Evolutionary conservation across 2,113 vertebrate genomes (phyloP).

Genomic region (Phalacrocorax carbo): DNA sequence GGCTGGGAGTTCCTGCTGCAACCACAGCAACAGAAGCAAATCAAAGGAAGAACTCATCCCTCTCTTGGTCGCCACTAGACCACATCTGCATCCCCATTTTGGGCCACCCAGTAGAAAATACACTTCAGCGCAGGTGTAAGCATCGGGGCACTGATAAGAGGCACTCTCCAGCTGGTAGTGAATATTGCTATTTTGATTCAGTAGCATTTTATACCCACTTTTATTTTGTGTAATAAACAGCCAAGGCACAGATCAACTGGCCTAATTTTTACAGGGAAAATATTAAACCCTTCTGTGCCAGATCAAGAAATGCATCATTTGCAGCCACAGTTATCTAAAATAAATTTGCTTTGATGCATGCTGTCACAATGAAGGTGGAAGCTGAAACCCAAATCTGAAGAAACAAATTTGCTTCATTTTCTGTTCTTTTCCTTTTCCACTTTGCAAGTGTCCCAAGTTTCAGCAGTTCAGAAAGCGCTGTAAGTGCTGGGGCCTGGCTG

Average conservation of each 20-base stretch:
- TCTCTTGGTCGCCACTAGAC: background rate
- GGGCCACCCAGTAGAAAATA: background rate
- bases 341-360: background rate
- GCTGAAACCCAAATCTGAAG: background rate
- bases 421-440: background rate
- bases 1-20: background rate
- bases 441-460: background rate
- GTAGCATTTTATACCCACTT: background rate
- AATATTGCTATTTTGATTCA: background rate
- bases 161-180: background rate
- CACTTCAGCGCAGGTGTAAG: background rate
- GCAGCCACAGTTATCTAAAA: background rate
- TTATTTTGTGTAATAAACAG: slow-evolving; percentile 16
- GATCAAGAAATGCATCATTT: background rate
- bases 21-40: background rate
- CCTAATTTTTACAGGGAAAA: slow-evolving; percentile 31
- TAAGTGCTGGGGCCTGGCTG: background rate
- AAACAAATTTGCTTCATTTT: background rate
- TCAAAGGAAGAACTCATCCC: background rate
- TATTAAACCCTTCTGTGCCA: background rate
- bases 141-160: background rate
- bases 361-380: background rate
- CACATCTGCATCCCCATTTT: background rate
- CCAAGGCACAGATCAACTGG: slow-evolving; percentile 47
- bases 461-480: background rate